Percentiles rank a stretch among this genome's conserved stretches.
Conservation (phyloP, 2,113 vertebrate species). For the Gallinago jamesoni region DNA sequence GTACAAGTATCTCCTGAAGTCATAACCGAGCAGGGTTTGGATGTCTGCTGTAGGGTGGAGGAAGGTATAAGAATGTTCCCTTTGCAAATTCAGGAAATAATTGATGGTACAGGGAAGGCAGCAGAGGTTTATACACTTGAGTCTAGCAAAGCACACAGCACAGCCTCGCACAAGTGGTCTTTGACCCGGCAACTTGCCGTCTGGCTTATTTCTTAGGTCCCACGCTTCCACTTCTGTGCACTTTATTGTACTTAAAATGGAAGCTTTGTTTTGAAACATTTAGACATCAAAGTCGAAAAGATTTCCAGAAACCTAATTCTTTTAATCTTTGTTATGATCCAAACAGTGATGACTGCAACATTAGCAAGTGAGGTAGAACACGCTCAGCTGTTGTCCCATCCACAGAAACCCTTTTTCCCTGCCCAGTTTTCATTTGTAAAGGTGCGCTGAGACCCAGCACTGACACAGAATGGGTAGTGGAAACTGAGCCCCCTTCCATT, state of each 20-base stretch:
- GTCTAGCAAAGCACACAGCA: not conserved
- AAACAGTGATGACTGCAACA: no score
- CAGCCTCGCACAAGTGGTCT: not conserved
- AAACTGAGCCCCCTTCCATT: not conserved
- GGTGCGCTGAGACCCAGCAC: not conserved
- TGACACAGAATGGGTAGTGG: not conserved
- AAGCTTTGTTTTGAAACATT: not conserved
- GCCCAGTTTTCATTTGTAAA: not conserved
- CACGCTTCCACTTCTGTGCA: not conserved
- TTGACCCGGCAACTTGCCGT: not conserved
- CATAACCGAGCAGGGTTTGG: not conserved
- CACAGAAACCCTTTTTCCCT: not conserved
- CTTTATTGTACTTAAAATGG: not conserved
- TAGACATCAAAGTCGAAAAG: not conserved
- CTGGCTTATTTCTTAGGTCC: not conserved
- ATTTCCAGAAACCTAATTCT: not conserved
- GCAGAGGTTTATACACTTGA: not conserved
- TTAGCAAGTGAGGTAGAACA: not conserved
- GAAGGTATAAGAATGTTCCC: not conserved
- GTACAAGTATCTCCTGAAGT: not conserved
- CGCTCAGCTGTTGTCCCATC: not conserved
- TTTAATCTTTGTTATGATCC: not conserved
- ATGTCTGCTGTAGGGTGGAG: not conserved
- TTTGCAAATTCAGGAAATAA: not conserved
- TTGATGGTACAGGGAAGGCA: not conserved